These are phyloP conservation scores for Corythornis cristatus DNA, from an alignment of 2,113 vertebrate species.

Conservation along the genomic window DNA sequence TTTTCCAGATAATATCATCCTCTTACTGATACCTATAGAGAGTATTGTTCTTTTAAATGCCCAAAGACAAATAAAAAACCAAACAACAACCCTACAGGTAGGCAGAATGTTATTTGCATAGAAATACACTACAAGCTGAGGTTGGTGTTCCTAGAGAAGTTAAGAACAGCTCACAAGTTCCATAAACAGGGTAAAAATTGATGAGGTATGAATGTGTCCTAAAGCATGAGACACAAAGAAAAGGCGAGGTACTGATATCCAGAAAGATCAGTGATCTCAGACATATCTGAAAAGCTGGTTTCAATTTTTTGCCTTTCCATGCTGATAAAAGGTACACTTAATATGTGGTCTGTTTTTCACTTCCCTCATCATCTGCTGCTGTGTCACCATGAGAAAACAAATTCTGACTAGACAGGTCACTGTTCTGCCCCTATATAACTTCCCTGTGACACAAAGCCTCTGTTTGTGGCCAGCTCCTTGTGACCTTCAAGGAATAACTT, in stretches of 20 bases:
- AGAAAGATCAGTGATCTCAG: not conserved
- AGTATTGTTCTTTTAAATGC: not conserved
- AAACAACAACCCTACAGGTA: too few species aligned
- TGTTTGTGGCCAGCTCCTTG: not conserved
- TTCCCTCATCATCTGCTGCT: not conserved
- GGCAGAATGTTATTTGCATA: not conserved
- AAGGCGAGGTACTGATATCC: not conserved
- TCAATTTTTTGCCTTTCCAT: not conserved
- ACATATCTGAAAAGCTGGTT: not conserved
- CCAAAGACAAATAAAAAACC: not conserved
- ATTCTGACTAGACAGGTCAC: not conserved
- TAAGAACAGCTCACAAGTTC: not conserved
- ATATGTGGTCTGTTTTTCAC: not conserved
- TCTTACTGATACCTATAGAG: not conserved
- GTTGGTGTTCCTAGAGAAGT: not conserved
- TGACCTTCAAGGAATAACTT: rapidly evolving
- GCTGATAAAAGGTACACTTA: not conserved
- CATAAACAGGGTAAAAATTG: not conserved
- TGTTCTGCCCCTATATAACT: not conserved
- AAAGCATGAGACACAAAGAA: not conserved
- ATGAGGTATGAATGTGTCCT: not conserved
- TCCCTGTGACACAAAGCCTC: not conserved
- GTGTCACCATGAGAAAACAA: not conserved
- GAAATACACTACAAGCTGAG: not conserved
- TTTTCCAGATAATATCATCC: not conserved